A percentile compares a stretch with the other conserved stretches of the same genome.
These are phyloP conservation scores for Gerris buenoi DNA, from an alignment of 1,140 invertebrate species.

Conservation along the genomic window DNA sequence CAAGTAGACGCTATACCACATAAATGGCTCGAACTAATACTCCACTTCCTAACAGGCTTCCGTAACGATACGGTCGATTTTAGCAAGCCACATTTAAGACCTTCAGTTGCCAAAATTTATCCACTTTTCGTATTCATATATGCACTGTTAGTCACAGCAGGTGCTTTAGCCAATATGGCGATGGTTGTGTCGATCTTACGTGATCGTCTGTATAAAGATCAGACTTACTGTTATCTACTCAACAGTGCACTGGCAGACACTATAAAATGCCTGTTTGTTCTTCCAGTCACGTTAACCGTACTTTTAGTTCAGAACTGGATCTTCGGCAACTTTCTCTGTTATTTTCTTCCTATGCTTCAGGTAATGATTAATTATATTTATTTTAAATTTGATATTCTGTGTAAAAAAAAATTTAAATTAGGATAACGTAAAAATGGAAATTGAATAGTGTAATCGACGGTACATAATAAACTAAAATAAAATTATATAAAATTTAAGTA, in stretches of 20 bases:
- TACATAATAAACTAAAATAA: too few species aligned
- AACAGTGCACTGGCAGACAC: constrained; percentile 52
- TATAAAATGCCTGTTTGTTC: constrained; percentile 45
- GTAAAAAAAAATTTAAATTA: too few species aligned
- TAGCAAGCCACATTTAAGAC: constrained; percentile 29
- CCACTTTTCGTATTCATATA: constrained; percentile 49
- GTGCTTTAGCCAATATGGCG: constrained; percentile 39
- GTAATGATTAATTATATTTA: too few species aligned
- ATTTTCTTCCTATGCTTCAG: constrained; percentile 57
- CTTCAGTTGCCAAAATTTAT: constrained; percentile 38
- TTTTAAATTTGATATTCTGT: too few species aligned
- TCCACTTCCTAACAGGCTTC: constrained; percentile 24
- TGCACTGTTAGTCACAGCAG: constrained; percentile 37
- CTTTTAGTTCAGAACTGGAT: constrained; percentile 57
- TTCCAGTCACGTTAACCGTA: constrained; percentile 50
- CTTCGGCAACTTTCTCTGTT: constrained; percentile 57
- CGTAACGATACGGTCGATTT: constrained; percentile 31
- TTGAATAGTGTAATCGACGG: too few species aligned
- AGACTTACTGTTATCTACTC: constrained; percentile 47
- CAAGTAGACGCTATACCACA: constrained; percentile 16
- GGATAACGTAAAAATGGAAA: too few species aligned
- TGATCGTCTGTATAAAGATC: constrained; percentile 41
- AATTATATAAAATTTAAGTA: too few species aligned
- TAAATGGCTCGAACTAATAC: constrained; percentile 24
- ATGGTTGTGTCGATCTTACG: constrained; percentile 43